A percentile compares a stretch with the other conserved stretches of the same genome.
These are phyloP conservation scores for Nannospalax galili DNA, from an alignment of 2,113 vertebrate genomes.

Conservation along the genomic window DNA sequence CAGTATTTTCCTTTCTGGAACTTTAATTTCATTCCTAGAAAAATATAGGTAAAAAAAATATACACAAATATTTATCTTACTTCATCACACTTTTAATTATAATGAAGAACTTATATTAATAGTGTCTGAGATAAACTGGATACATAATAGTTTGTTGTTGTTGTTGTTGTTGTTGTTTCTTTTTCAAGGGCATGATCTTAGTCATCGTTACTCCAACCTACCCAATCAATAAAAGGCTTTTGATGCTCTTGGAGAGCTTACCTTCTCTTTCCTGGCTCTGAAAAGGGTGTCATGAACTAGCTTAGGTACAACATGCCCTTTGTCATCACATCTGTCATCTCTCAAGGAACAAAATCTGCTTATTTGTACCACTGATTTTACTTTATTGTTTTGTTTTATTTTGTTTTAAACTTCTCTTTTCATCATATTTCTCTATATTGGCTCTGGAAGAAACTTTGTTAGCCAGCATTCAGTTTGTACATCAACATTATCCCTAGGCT, in stretches of 20 bases:
- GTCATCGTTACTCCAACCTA: neutral
- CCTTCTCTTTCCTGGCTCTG: neutral
- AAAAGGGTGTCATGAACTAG: no score
- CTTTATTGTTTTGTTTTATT: neutral
- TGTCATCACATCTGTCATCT: neutral
- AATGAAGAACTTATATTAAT: neutral
- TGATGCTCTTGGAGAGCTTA: no score
- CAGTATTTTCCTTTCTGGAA: neutral
- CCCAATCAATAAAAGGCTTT: no score
- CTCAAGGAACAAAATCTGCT: neutral
- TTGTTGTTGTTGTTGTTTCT: no score
- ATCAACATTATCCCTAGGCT: no score
- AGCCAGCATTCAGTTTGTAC: no score
- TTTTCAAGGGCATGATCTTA: no score
- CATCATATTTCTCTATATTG: neutral
- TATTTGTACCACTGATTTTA: no score
- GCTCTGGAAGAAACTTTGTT: neutral
- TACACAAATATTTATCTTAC: no score
- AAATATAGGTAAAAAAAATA: neutral
- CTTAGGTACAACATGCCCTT: rapidly evolving
- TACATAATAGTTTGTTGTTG: neutral
- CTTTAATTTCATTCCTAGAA: neutral
- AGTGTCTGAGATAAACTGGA: neutral
- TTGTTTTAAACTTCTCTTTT: neutral
- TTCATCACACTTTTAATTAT: neutral